A percentile compares a stretch with the other conserved stretches of the same genome.
Evolutionary conservation across 2,888 invertebrate species (phyloP).

Genomic region (Drosophila dives): DNA sequence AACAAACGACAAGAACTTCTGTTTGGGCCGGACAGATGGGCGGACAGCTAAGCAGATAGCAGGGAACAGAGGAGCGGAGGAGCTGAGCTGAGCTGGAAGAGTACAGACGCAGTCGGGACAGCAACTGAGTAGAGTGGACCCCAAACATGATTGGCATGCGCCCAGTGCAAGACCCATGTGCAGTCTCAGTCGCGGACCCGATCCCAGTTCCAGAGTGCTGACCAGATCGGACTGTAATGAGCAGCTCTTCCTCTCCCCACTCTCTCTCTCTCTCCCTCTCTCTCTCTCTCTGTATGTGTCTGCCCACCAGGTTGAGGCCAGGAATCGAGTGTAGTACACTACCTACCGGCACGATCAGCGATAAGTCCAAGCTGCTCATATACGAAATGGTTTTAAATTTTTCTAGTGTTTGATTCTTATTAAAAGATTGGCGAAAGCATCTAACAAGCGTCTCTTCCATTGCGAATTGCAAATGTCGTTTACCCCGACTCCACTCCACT

Average conservation of each 20-base stretch:
- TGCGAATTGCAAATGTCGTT: constrained; percentile 73
- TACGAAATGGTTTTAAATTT: constrained; percentile 81
- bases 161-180: constrained; percentile 25
- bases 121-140: constrained; percentile 52
- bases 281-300: constrained; percentile 12
- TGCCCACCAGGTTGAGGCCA: constrained; percentile 26
- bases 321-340: constrained; percentile 36
- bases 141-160: constrained; percentile 67
- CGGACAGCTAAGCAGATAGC: constrained; percentile 45
- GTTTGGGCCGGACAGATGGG: constrained; percentile 50
- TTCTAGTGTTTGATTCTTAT: constrained; percentile 82
- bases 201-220: constrained; percentile 28
- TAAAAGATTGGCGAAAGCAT: constrained; percentile 79
- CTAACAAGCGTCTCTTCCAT: constrained; percentile 66
- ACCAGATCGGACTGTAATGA: constrained; percentile 65
- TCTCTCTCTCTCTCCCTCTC: not conserved
- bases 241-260: constrained; percentile 34
- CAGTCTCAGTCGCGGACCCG: constrained; percentile 13
- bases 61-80: not conserved
- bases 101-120: constrained; percentile 30
- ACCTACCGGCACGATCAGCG: constrained; percentile 79
- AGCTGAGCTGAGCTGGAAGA: constrained; percentile 4
- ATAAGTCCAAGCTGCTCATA: constrained; percentile 75
- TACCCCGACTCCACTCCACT: not conserved
- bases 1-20: constrained; percentile 77